Conservation (phyloP, 30 jellyfish, hydroid and myxozoan species). For the Hydra vulgaris region DNA sequence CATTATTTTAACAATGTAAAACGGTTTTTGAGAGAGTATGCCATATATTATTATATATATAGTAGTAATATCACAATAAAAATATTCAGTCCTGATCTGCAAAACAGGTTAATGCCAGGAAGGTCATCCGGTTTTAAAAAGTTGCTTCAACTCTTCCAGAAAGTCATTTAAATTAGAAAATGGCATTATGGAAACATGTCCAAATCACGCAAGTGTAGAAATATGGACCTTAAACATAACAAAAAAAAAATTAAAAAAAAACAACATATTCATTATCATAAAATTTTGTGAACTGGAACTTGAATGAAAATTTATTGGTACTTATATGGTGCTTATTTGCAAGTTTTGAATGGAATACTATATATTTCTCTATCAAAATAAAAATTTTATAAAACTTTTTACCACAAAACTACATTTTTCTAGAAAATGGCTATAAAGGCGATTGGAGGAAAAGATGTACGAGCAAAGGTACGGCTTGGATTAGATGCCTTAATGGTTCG, state of each 20-base stretch:
- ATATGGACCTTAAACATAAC: too few species aligned
- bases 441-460: slow-evolving; percentile 12
- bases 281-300: too few species aligned
- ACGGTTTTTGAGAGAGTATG: neutral
- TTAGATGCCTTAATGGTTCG: slow-evolving; percentile 8
- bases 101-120: neutral
- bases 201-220: too few species aligned
- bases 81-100: neutral
- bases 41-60: neutral
- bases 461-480: slow-evolving; percentile 15
- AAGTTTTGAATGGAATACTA: too few species aligned
- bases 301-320: too few species aligned
- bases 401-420: neutral
- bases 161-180: neutral
- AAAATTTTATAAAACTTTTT: too few species aligned
- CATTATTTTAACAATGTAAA: neutral
- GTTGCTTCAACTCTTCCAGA: neutral
- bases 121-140: neutral
- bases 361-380: too few species aligned
- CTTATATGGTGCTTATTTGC: too few species aligned
- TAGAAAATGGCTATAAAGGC: neutral
- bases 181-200: too few species aligned
- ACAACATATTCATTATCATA: too few species aligned
- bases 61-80: neutral
- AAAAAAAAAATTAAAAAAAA: too few species aligned